A percentile compares a stretch with the other conserved stretches of the same genome.
phyloP scores from a whole-genome alignment of 2,113 vertebrate species.

The Mungos mungo region DNA sequence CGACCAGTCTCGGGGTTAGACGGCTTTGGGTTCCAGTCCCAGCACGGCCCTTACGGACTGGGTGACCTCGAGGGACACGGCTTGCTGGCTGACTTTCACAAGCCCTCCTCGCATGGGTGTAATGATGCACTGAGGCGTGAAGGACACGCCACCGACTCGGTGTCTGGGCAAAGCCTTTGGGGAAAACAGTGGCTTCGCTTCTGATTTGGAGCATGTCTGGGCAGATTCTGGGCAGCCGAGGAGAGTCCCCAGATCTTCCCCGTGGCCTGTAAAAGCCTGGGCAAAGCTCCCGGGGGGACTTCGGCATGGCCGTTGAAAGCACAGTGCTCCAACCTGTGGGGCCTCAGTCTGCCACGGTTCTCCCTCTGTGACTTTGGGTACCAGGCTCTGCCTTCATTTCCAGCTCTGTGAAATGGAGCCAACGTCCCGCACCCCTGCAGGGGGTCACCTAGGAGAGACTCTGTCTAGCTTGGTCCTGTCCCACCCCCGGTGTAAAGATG shows the following conservation, averaged over 20 bases:
- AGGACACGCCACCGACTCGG: background rate
- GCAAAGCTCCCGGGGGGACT: background rate
- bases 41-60: background rate
- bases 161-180: background rate
- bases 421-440: background rate
- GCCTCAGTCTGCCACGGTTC: background rate
- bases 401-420: background rate
- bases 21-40: background rate
- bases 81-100: background rate
- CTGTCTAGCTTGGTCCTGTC: background rate
- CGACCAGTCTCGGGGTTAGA: background rate
- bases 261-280: background rate
- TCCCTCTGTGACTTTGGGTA: background rate
- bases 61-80: background rate
- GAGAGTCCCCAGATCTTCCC: conserved; percentile 52
- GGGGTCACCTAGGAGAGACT: background rate
- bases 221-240: background rate
- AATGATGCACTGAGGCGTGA: background rate
- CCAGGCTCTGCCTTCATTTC: background rate
- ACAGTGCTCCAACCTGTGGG: background rate
- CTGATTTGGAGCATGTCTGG: background rate
- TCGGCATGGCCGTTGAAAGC: background rate
- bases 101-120: background rate
- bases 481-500: background rate
- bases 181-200: background rate